Percentiles rank a stretch among this genome's conserved stretches.
These are phyloP conservation scores for Rhodeus uyekii DNA, from an alignment of 2,797 vertebrate genomes.

Conservation along the genomic window DNA sequence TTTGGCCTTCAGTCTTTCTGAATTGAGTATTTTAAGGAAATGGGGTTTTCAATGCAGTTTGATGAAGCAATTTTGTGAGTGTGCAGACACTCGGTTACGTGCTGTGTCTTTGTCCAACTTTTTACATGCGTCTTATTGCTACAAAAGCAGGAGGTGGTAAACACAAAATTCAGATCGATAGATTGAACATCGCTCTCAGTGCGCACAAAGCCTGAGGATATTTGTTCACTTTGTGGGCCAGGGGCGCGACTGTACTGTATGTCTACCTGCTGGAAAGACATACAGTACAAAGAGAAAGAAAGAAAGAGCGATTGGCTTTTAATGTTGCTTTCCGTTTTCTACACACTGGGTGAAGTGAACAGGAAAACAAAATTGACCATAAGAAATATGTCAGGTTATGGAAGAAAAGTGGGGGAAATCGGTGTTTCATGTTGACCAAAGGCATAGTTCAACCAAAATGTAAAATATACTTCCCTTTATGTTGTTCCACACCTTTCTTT, in stretches of 20 bases:
- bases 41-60: slow-evolving; percentile 15
- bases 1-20: slow-evolving; percentile 6
- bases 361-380: neutral
- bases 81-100: neutral
- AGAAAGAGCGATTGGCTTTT: slow-evolving; percentile 5
- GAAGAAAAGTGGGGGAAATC: neutral
- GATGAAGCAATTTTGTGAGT: slow-evolving; percentile 11
- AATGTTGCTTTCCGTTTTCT: neutral
- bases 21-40: slow-evolving; percentile 17
- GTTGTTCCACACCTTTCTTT: neutral
- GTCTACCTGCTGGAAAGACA: neutral
- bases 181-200: slow-evolving; percentile 33
- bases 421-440: neutral
- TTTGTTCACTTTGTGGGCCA: slow-evolving; percentile 60
- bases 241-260: neutral
- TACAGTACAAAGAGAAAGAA: too few species aligned
- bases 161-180: slow-evolving; percentile 45
- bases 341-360: neutral
- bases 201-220: neutral
- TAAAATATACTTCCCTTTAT: neutral
- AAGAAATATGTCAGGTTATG: neutral
- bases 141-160: slow-evolving; percentile 30
- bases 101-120: slow-evolving; percentile 36
- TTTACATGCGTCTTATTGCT: neutral
- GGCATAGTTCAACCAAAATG: neutral